Base-by-base conservation (phyloP, 1,140 invertebrate species). In the Papilio polytes region DNA sequence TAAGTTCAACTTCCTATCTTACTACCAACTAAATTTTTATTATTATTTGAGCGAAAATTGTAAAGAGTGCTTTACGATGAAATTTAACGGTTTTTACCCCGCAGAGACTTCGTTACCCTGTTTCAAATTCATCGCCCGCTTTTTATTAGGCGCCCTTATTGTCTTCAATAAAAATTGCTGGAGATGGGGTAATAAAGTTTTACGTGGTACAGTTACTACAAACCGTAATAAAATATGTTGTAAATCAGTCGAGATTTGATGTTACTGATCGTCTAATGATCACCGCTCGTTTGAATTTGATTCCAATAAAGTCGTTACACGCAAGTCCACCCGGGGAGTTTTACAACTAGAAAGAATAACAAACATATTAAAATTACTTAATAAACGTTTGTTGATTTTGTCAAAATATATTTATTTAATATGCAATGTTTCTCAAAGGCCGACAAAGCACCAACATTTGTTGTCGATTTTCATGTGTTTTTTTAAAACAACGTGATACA, bases 131-230 rank as follows among this genome's bases (percentile, higher is more conserved):
- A 88, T 88, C 83, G 85, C 85, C 87, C 85, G 82, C 80, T 56
- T 90, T 90, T 90, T 88, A 88, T 88, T 86, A 87, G 80, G 44
- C 80, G 78, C 72, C 81, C 85, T 88, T 89, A 90, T 90, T 90
- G 89, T 90, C 86, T 88, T 72, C 86, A 87, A 90, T 89, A 89
- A 90, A 89, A 90, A 88, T 84, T 87, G 84, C 83, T 84, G 86
- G 80, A 85, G 84, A 87, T 83, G 63, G 82, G 82, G 80, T 83
- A 82, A 88, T 89, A 89, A 89, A 89, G 82, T 89, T 85, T 86
- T 81, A 87, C 80, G 83, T 83, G 80, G 77, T 77, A 78, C 78
- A 70, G 80, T 80, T 74, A 79, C 70, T 79, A 72, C 81, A 80
- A 74, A 41, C 72, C 70, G 22, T 74, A 79, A 82, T 82, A 81